Percentiles rank a stretch among this genome's conserved stretches.
These are phyloP conservation scores for Octodonta nipae DNA, from an alignment of 2,888 invertebrate genomes.

Conservation along the genomic window DNA sequence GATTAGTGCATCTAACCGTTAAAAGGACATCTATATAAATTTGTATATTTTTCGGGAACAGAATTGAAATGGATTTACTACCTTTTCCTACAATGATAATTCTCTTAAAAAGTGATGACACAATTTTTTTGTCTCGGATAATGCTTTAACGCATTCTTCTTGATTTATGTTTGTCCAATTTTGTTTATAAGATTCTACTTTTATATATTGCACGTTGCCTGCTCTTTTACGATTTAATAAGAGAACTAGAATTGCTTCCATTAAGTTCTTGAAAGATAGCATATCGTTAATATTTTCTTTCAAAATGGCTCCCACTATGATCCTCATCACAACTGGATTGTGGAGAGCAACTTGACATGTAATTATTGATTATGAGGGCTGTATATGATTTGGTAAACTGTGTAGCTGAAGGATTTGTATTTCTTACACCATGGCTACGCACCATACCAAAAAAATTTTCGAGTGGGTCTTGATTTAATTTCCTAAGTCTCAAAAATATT, in stretches of 20 bases:
- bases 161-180: slow-evolving; percentile 5
- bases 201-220: slow-evolving; percentile 18
- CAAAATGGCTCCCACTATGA: no score
- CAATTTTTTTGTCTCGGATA: slow-evolving; percentile 15
- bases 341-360: no score
- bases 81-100: slow-evolving; percentile 14
- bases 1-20: slow-evolving; percentile 9
- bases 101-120: slow-evolving; percentile 13
- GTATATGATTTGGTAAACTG: no score
- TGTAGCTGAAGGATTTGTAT: no score
- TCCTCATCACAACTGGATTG: no score
- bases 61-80: slow-evolving; percentile 10
- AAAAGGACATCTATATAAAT: slow-evolving; percentile 5
- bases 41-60: slow-evolving; percentile 6
- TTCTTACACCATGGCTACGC: no score
- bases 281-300: slow-evolving; percentile 7
- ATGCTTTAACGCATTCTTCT: slow-evolving; percentile 11
- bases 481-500: no score
- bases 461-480: no score
- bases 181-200: slow-evolving; percentile 11
- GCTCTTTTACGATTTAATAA: slow-evolving; percentile 17
- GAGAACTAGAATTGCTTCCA: slow-evolving; percentile 14
- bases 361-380: no score
- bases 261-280: slow-evolving; percentile 12
- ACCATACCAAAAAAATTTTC: no score